Conservation (phyloP, 1,140 invertebrate species). For the Arctopsyche grandis region DNA sequence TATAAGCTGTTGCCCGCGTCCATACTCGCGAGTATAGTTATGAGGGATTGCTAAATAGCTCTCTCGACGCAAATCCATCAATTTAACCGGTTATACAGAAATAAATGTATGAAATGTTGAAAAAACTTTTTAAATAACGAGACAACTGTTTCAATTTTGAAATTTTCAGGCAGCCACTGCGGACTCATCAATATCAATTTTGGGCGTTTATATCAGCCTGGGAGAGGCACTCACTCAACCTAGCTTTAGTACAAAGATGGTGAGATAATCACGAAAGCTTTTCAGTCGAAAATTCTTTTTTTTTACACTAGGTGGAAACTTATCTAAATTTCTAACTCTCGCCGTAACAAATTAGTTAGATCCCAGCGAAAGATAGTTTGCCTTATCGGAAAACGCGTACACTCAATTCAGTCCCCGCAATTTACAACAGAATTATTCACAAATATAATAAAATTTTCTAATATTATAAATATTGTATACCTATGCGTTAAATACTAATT, state of each 20-base stretch:
- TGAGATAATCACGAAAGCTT: not conserved
- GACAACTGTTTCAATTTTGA: conserved; percentile 10
- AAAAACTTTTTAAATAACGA: not conserved
- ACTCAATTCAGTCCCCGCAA: too few species aligned
- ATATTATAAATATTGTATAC: too few species aligned
- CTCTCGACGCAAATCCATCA: too few species aligned
- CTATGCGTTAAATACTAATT: too few species aligned
- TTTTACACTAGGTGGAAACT: not conserved
- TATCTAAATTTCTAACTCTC: conserved; percentile 4
- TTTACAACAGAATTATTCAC: too few species aligned
- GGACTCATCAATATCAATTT: conserved; percentile 16
- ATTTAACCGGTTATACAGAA: too few species aligned
- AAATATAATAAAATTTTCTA: too few species aligned
- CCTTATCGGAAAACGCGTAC: too few species aligned
- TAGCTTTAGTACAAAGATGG: not conserved
- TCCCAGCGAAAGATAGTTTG: not conserved
- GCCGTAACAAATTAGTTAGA: conserved; percentile 11
- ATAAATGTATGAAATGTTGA: too few species aligned
- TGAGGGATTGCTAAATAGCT: too few species aligned
- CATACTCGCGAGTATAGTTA: too few species aligned
- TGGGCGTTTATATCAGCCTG: not conserved
- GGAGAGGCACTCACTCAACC: conserved; percentile 2
- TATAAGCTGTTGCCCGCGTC: too few species aligned
- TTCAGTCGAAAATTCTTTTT: not conserved
- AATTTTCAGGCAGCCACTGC: not conserved